These are phyloP conservation scores for Nymphicus hollandicus DNA, from an alignment of 2,113 vertebrate genomes.

Conservation along the genomic window DNA sequence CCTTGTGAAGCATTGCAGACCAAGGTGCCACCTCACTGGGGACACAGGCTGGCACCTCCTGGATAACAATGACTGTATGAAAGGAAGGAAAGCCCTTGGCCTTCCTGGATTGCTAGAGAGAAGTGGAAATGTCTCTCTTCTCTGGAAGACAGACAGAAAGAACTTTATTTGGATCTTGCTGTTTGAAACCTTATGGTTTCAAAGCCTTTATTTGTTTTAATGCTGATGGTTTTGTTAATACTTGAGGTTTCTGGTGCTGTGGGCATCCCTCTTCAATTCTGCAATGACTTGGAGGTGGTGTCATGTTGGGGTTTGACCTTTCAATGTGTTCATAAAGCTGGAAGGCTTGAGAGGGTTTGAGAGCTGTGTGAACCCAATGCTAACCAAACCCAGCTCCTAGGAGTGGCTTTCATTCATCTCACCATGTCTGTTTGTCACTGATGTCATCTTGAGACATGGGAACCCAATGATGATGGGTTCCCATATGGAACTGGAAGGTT, in stretches of 20 bases:
- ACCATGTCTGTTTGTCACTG: not conserved
- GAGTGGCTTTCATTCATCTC: not conserved
- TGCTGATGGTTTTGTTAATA: not conserved
- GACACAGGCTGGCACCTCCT: not conserved
- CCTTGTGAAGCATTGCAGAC: not conserved
- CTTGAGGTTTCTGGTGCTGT: not conserved
- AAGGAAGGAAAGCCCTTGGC: not conserved
- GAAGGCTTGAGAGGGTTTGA: not conserved
- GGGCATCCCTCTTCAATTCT: not conserved
- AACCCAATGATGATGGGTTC: not conserved
- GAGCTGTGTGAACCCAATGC: fast-evolving
- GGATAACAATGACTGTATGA: not conserved
- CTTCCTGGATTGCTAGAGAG: not conserved
- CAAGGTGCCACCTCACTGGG: fast-evolving
- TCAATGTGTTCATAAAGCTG: not conserved
- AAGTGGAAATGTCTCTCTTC: not conserved
- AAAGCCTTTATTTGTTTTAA: not conserved
- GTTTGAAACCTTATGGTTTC: fast-evolving
- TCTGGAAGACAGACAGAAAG: not conserved
- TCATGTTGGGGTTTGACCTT: fast-evolving
- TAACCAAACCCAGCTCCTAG: not conserved
- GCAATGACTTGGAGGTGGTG: not conserved
- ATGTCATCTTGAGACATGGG: not conserved
- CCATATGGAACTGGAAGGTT: not conserved
- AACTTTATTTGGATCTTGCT: not conserved